Evolutionary conservation across 2,113 vertebrate genomes (phyloP).

Genomic region (Ariopsis seemanni): DNA sequence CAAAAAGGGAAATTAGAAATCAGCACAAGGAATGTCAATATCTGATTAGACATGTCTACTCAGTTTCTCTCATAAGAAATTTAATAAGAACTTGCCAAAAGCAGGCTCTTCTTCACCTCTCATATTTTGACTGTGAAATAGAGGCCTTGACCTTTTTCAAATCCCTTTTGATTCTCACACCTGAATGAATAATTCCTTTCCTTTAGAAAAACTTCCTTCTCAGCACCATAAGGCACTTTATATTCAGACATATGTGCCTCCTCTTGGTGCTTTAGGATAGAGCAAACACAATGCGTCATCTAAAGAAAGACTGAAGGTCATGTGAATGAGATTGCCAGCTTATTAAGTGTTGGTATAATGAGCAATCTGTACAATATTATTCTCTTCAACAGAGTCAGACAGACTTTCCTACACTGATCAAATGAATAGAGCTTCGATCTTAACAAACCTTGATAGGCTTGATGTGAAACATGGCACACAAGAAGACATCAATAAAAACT

Average conservation of each 20-base stretch:
- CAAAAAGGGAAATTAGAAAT: slow-evolving; percentile 52
- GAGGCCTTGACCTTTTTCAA: slow-evolving; percentile 23
- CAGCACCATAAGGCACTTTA: slow-evolving; percentile 24
- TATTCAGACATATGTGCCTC: neutral
- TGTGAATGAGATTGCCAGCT: slow-evolving; percentile 15
- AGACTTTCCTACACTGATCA: neutral
- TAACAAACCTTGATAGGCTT: slow-evolving; percentile 32
- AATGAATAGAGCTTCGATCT: neutral
- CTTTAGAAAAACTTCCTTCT: neutral
- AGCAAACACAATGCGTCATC: neutral
- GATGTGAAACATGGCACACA: neutral
- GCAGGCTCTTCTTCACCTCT: slow-evolving; percentile 35
- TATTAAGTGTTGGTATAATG: slow-evolving; percentile 47
- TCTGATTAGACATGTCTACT: slow-evolving; percentile 22
- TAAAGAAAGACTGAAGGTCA: slow-evolving; percentile 24
- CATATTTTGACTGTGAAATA: slow-evolving; percentile 55
- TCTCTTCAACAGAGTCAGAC: slow-evolving; percentile 16
- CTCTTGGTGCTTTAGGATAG: slow-evolving; percentile 8
- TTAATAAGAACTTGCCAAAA: slow-evolving; percentile 12
- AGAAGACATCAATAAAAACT: slow-evolving; percentile 10
- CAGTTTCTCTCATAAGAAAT: slow-evolving; percentile 31
- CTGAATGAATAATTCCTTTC: slow-evolving; percentile 37
- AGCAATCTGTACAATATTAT: slow-evolving; percentile 39
- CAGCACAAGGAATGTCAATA: slow-evolving; percentile 22
- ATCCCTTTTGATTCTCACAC: slow-evolving; percentile 37